Base-by-base conservation (phyloP, 2,888 invertebrate genomes). In the Latrodectus hesperus region DNA sequence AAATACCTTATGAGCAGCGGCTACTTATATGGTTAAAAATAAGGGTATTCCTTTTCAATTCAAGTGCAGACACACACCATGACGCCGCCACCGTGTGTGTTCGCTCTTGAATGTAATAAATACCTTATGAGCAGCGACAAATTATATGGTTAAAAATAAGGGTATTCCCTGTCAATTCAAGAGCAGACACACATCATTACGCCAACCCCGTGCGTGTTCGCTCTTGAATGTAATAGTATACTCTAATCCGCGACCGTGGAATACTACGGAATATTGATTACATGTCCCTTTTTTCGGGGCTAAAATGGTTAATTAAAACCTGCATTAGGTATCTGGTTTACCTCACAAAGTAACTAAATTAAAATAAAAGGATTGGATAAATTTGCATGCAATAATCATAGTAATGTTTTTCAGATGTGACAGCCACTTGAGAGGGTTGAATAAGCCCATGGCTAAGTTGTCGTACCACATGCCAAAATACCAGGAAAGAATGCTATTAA, bases 201-300 rank as follows among this genome's bases (percentile, higher is more conserved):
- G 38, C 12, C 22, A 0, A 26, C 26, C 22, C 9, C 67, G 67
- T 22, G 60, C 8, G 60, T 17, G 67, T 67, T 2, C n/a, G 67
- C 26, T 17, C 67, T 67, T 67, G 67, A 67, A 67, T 67, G 17
- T 67, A 67, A 17, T 17, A 67, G 67, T 67, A 17, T 22, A 22
- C 67, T 4, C 1, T 67, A 67, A 67, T 67, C 22, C 22, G n/a
- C n/a, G 8, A 67, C 2, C 0, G 0, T n/a, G 9, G 11, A 0
- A 11, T 6, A 65, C 11, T 22, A n/a, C 22, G 22, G 22, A 22
- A 22, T 22, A 22, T 1, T 22, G 22, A 22, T 1, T 22, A 22
- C 22, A 22, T 22, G 22, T 0, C 22, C 1, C 22, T 22, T 22
- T n/a, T 22, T 22, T 22, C 22, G 22, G 22, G 22, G 1, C 22